phyloP scores from a whole-genome alignment of 2,797 vertebrate genomes.

The Lerista edwardsae region DNA sequence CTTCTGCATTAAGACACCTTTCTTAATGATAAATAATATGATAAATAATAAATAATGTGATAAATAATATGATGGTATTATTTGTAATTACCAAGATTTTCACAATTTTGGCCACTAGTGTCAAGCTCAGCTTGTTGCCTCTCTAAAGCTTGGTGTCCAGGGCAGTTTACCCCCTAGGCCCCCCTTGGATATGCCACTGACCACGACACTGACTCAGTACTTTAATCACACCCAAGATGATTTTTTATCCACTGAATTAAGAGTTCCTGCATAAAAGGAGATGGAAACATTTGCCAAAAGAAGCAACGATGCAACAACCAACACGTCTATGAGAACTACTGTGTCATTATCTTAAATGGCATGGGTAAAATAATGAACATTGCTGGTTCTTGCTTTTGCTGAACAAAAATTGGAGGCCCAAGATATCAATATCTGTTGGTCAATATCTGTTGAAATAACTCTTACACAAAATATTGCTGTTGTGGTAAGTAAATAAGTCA shows the following conservation, averaged over 20 bases:
- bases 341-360: neutral
- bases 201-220: neutral
- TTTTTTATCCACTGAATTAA: neutral
- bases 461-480: neutral
- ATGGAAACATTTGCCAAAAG: neutral
- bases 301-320: neutral
- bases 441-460: neutral
- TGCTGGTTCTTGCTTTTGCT: neutral
- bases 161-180: no score
- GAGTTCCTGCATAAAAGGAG: neutral
- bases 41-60: no score
- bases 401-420: neutral
- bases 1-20: no score
- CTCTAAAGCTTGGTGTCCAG: no score
- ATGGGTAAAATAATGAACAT: neutral
- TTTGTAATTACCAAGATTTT: no score
- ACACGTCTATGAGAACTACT: neutral
- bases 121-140: no score
- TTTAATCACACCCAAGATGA: neutral
- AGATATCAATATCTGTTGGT: rapidly evolving
- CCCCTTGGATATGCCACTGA: no score
- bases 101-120: no score
- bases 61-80: no score
- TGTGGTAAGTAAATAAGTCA: no score
- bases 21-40: no score